Evolutionary conservation across 1,140 invertebrate species (phyloP).

Genomic region (Metaphire vulgaris): DNA sequence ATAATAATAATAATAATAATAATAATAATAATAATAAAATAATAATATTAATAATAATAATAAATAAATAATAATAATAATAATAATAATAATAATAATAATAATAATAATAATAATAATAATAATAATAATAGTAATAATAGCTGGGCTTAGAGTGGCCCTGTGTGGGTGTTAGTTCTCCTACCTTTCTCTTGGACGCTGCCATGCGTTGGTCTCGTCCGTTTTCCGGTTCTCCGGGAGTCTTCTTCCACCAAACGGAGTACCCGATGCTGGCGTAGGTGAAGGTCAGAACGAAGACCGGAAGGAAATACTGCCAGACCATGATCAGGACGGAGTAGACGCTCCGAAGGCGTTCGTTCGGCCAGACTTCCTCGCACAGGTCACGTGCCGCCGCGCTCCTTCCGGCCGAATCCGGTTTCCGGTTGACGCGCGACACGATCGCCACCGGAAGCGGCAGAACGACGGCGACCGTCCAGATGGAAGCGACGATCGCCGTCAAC

Average conservation of each 20-base stretch:
- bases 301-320: slow-evolving; percentile 76
- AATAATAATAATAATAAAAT: too few relatives aligned
- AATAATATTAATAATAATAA: too few relatives aligned
- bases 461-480: slow-evolving; percentile 70
- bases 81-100: too few relatives aligned
- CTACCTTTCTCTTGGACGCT: slow-evolving; percentile 80
- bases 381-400: slow-evolving; percentile 40
- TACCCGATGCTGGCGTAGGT: slow-evolving; percentile 78
- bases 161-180: too few relatives aligned
- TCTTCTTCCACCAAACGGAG: slow-evolving; percentile 78
- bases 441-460: slow-evolving; percentile 73
- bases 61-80: too few relatives aligned
- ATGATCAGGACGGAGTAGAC: slow-evolving; percentile 70
- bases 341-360: not conserved
- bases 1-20: too few relatives aligned
- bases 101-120: too few relatives aligned
- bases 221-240: slow-evolving; percentile 76
- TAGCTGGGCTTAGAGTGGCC: too few relatives aligned
- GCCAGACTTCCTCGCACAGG: slow-evolving; percentile 52
- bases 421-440: slow-evolving; percentile 57
- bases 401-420: too few relatives aligned
- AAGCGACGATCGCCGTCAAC: slow-evolving; percentile 64
- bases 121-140: too few relatives aligned
- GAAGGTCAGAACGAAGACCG: slow-evolving; percentile 72
- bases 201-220: slow-evolving; percentile 72